These are phyloP conservation scores for Spicauda simplicius DNA, from an alignment of 2,888 invertebrate genomes.

Conservation along the genomic window DNA sequence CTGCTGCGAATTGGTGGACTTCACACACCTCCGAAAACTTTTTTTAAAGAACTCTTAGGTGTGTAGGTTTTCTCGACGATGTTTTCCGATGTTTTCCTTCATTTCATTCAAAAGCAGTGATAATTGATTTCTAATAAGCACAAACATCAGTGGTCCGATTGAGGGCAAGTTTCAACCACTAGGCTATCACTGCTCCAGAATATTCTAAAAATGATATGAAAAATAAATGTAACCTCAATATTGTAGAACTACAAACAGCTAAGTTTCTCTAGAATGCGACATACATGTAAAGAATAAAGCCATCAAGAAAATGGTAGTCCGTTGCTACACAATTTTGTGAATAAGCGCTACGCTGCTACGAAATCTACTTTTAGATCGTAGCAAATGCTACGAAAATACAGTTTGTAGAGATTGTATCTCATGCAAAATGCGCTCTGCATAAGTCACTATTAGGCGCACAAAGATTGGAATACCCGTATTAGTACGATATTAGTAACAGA, in stretches of 20 bases:
- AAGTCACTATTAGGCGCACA: constrained; percentile 5
- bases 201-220: too few relatives aligned
- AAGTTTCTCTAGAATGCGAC: neutral
- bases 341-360: constrained; percentile 15
- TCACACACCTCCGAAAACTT: too few relatives aligned
- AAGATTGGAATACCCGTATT: neutral
- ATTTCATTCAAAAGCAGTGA: too few relatives aligned
- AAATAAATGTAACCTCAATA: neutral
- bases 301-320: neutral
- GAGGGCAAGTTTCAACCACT: too few relatives aligned
- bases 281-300: constrained; percentile 4
- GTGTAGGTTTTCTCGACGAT: too few relatives aligned
- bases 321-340: constrained; percentile 19
- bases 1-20: too few relatives aligned
- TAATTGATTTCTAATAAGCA: too few relatives aligned
- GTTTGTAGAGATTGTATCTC: constrained; percentile 12
- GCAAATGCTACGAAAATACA: constrained; percentile 19
- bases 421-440: constrained; percentile 6
- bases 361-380: constrained; percentile 12
- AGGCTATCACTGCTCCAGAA: too few relatives aligned
- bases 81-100: too few relatives aligned
- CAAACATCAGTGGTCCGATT: too few relatives aligned
- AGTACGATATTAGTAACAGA: constrained; percentile 1
- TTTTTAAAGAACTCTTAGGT: too few relatives aligned
- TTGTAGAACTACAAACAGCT: neutral